phyloP scores from a whole-genome alignment of 2,797 vertebrate genomes.

The Myotis vivesi region DNA sequence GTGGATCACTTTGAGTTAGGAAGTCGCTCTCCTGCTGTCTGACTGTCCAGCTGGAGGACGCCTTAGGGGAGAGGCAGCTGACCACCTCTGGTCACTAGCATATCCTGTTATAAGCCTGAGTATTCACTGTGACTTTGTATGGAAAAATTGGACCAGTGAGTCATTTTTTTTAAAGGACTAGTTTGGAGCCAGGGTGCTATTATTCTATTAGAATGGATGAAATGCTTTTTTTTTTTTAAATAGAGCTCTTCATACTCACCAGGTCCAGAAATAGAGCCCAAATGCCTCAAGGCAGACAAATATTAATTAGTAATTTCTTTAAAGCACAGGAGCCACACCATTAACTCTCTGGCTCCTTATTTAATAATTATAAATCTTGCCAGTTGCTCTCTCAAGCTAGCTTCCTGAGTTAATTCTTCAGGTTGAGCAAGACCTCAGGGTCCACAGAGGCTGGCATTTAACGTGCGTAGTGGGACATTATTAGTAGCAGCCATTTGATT shows the following conservation, averaged over 20 bases:
- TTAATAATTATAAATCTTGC: constrained; percentile 39
- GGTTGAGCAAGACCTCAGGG: neutral
- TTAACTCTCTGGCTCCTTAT: constrained; percentile 47
- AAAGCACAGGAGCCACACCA: neutral
- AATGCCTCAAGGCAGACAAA: constrained; percentile 55
- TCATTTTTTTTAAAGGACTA: neutral
- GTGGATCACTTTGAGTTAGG: neutral
- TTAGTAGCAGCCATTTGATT: constrained; percentile 37
- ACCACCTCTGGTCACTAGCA: neutral
- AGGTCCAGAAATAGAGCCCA: constrained; percentile 47
- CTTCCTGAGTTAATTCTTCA: neutral
- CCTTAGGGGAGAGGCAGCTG: neutral
- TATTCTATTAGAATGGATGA: constrained; percentile 28
- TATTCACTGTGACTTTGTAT: neutral
- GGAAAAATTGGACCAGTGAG: neutral
- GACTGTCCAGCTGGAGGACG: neutral
- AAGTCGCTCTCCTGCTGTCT: neutral
- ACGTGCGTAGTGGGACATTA: neutral
- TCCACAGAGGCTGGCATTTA: neutral
- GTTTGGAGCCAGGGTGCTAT: neutral
- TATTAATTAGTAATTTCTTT: constrained; percentile 64
- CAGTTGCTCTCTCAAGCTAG: neutral
- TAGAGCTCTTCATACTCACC: neutral
- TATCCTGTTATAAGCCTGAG: neutral
- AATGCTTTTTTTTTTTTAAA: constrained; percentile 13